A percentile compares a stretch with the other conserved stretches of the same genome.
Conservation (phyloP, 2,797 vertebrate genomes). For the Myotis vivesi region DNA sequence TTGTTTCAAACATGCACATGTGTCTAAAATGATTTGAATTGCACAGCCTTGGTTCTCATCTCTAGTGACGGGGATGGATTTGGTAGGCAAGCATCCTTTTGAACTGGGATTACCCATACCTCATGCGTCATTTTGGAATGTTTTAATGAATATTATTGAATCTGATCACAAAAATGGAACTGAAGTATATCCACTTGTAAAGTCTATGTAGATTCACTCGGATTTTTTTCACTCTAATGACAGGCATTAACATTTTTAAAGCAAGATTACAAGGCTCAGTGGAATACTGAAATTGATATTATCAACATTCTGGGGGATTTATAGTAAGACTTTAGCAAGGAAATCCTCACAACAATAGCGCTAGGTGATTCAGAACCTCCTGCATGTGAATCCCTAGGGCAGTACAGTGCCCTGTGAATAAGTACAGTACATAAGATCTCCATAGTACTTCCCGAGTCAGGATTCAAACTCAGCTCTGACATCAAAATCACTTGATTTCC, state of each 20-base stretch:
- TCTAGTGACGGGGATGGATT: not conserved
- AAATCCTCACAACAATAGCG: not conserved
- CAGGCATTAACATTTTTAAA: not conserved
- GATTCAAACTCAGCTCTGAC: not conserved
- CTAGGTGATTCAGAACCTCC: not conserved
- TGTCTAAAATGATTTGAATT: conserved; percentile 24
- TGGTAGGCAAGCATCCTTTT: not conserved
- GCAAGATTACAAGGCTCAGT: not conserved
- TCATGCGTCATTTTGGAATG: not conserved
- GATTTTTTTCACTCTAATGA: not conserved
- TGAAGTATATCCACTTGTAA: not conserved
- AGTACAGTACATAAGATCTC: not conserved
- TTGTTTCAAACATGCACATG: not conserved
- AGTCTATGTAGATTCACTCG: not conserved
- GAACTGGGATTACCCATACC: not conserved
- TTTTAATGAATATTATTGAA: not conserved
- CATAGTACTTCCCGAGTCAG: not conserved
- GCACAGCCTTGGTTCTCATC: not conserved
- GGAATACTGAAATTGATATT: not conserved
- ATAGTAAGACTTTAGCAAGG: not conserved
- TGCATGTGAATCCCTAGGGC: too few relatives aligned
- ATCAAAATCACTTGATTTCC: not conserved
- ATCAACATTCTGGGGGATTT: not conserved
- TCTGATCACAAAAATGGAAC: not conserved
- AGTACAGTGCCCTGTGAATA: not conserved